Evolutionary conservation across 37 sponge, comb jelly and placozoan genomes (phyloP), one percentile per base, ranked within the genome.

Genomic region (Aphrocallistes beatrix): DNA sequence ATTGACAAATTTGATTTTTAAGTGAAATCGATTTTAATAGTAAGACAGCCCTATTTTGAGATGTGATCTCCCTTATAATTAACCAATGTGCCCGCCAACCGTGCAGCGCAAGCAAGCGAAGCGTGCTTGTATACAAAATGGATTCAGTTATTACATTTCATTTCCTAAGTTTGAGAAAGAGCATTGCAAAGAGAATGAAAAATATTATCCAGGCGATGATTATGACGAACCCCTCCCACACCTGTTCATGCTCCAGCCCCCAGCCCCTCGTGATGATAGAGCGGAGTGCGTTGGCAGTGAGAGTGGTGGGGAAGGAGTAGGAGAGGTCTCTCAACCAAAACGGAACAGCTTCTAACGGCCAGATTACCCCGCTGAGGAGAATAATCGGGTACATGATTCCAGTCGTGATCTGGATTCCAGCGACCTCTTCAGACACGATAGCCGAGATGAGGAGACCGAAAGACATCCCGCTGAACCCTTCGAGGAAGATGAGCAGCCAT

Each of bases 311-410:
- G 23, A 93, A 82, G 1, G 50, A 47, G 47, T 83, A 84, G 47
- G 88, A 83, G 36, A 93, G 89, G 85, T 90, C 88, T 42, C 87
- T 45, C 51, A 93, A 86, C 83, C 85, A 87, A 3, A 34, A 48
- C 0, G 94, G 90, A 89, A 93, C 91, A 1, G 89, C 94, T 84
- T 93, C 90, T 17, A 93, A 45, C 3, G 94, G 94, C 94, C 94
- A 93, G 23, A 93, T 82, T 37, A 93, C 90, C 89, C 94, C 94
- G 88, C 94, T 93, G 0, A 93, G 85, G 25, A 93, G 49, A 0
- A 93, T 42, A 10, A 60, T 75, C 21, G 94, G 94, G 48, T 89
- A 91, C 85, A 91, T 85, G 37, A 88, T 82, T 23, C 89, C 94
- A 36, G 89, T 51, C 28, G 91, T 49, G 1, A 87, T 23, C 32